phyloP scores from a whole-genome alignment of 2,797 vertebrate genomes.

The Setipinna tenuifilis region DNA sequence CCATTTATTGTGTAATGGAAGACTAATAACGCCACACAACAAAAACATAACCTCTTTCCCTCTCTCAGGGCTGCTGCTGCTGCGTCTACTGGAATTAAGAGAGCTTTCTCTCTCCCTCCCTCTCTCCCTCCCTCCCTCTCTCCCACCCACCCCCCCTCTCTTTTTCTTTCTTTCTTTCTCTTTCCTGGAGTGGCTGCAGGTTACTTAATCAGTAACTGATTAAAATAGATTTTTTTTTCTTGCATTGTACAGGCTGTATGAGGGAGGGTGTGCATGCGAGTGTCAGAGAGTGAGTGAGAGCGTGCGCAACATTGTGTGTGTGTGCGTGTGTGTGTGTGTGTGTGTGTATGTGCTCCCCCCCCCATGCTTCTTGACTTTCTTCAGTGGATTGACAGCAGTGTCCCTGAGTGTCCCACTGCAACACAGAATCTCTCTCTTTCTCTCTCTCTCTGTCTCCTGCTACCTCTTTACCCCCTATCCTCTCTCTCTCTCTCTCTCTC shows the following conservation, averaged over 20 bases:
- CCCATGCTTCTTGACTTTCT: background rate
- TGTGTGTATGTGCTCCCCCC: no score
- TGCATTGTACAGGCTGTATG: background rate
- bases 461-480: no score
- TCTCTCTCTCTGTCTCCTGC: no score
- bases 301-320: background rate
- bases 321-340: background rate
- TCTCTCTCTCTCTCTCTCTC: no score
- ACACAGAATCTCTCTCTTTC: slow-evolving; percentile 23
- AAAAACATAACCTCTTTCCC: no score
- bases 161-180: background rate
- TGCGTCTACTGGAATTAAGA: no score
- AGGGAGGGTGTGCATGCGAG: slow-evolving; percentile 5
- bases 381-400: slow-evolving; percentile 43
- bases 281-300: background rate
- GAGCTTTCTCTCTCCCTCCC: slow-evolving; percentile 39
- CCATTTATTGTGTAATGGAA: background rate
- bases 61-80: no score
- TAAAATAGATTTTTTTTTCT: no score
- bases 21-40: background rate
- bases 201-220: slow-evolving; percentile 50
- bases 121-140: background rate
- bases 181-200: slow-evolving; percentile 38
- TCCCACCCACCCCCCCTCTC: no score
- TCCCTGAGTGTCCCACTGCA: slow-evolving; percentile 32